Conservation (phyloP, 2,113 vertebrate genomes). For the Phylloscopus trochilus region DNA sequence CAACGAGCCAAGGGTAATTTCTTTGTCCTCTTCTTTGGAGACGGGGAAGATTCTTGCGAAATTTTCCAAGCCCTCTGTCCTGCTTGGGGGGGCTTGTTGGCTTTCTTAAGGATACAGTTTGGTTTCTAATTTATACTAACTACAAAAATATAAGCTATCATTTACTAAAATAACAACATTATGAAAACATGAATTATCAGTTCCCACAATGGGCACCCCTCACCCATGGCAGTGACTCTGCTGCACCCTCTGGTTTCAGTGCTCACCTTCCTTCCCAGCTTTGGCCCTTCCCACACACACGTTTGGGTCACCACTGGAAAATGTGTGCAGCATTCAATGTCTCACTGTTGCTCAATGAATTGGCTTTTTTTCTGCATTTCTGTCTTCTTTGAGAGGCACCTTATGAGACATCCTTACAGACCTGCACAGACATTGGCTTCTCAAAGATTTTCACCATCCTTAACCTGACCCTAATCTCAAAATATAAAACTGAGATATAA, state of each 20-base stretch:
- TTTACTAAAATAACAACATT: no score
- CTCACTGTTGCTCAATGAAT: background rate
- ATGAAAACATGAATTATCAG: no score
- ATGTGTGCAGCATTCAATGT: rapidly evolving
- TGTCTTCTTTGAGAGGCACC: background rate
- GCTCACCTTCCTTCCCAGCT: background rate
- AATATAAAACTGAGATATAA: background rate
- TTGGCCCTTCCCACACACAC: rapidly evolving
- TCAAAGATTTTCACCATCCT: background rate
- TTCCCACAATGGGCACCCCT: no score
- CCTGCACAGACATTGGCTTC: no score
- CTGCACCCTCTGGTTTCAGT: background rate
- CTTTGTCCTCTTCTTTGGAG: no score
- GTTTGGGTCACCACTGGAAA: rapidly evolving
- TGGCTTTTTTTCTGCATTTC: background rate
- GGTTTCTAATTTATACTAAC: no score
- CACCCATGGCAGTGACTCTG: rapidly evolving
- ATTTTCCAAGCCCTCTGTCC: no score
- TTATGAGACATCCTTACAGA: background rate
- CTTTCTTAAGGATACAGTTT: no score
- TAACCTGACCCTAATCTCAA: background rate
- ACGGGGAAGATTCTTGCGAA: no score
- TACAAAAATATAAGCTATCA: no score
- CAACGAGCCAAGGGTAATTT: no score
- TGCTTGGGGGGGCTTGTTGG: no score